Percentiles rank a stretch among this genome's conserved stretches.
Evolutionary conservation across 2,797 vertebrate species (phyloP).

Genomic region (Agapornis canus): DNA sequence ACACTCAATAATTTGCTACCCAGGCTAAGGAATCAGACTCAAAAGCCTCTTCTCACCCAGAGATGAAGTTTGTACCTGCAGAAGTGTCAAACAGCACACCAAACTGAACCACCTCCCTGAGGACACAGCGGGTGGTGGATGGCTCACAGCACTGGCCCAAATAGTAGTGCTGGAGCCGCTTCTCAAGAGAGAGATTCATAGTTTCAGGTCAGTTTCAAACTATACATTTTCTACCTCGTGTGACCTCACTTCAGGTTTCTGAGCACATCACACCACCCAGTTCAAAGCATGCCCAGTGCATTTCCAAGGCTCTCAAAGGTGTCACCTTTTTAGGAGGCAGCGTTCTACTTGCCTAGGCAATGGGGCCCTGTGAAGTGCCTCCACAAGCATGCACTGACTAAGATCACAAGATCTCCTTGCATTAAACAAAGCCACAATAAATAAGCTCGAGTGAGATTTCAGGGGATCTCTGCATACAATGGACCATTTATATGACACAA

Average conservation of each 20-base stretch:
- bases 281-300: background rate
- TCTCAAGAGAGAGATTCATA: accelerated
- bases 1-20: background rate
- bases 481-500: background rate
- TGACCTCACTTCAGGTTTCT: background rate
- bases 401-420: background rate
- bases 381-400: background rate
- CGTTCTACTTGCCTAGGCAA: background rate
- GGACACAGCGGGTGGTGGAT: background rate
- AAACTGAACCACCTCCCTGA: background rate
- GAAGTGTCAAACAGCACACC: background rate
- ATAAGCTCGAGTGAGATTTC: conserved; percentile 20
- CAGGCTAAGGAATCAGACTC: background rate
- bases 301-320: background rate
- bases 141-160: background rate
- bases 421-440: conserved; percentile 40
- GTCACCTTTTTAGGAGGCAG: background rate
- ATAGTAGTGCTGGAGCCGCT: background rate
- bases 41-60: background rate
- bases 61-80: background rate
- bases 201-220: background rate
- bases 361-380: background rate
- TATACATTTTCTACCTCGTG: accelerated
- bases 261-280: accelerated
- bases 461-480: background rate